Conservation (phyloP, 2,888 invertebrate species). For the Aplocera efformata region DNA sequence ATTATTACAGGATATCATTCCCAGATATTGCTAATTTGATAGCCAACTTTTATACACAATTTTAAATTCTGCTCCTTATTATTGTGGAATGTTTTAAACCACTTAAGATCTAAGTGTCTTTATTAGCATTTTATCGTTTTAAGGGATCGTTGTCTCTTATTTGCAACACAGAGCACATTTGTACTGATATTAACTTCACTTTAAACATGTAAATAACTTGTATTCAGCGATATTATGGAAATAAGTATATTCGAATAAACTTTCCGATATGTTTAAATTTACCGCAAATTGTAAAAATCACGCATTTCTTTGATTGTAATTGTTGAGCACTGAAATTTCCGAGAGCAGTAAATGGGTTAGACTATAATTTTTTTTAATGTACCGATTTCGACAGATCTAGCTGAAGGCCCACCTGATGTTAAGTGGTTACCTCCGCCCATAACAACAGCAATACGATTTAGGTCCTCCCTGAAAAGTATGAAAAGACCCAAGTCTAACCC, state of each 20-base stretch:
- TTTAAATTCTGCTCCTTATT: constrained; percentile 16
- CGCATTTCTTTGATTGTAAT: too few species aligned
- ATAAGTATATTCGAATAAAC: constrained; percentile 4
- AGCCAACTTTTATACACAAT: constrained; percentile 9
- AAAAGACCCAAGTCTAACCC: too few species aligned
- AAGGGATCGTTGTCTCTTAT: constrained; percentile 23
- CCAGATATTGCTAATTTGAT: constrained; percentile 13
- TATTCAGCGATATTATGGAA: constrained; percentile 7
- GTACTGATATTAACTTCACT: constrained; percentile 24
- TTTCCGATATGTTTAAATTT: too few species aligned
- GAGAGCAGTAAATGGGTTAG: too few species aligned
- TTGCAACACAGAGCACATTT: constrained; percentile 21
- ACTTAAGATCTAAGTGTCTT: constrained; percentile 37
- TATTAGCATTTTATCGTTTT: constrained; percentile 43
- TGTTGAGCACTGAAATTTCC: too few species aligned
- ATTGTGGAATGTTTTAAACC: constrained; percentile 28
- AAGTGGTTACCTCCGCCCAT: too few species aligned
- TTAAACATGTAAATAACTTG: constrained; percentile 14
- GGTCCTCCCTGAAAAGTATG: too few species aligned
- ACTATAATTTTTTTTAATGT: too few species aligned
- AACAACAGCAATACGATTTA: too few species aligned
- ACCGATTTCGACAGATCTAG: too few species aligned
- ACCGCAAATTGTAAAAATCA: too few species aligned
- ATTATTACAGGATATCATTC: constrained; percentile 1
- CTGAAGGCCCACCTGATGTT: too few species aligned